Conservation (phyloP, 2,797 vertebrate species). For the Synanceia verrucosa region DNA sequence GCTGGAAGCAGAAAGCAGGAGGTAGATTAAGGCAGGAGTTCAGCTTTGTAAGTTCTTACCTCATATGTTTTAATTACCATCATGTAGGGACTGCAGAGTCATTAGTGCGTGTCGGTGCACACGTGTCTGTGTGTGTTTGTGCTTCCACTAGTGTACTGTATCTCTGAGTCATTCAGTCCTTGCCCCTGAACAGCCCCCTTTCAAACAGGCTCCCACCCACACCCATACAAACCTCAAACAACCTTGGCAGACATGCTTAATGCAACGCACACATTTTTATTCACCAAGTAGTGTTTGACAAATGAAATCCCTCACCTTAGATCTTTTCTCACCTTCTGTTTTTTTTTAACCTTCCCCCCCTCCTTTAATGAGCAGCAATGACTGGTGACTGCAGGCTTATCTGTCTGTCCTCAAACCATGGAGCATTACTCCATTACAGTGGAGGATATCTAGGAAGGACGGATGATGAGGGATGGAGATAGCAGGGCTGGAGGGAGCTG, state of each 20-base stretch:
- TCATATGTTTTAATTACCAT: constrained; percentile 40
- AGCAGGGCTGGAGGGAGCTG: constrained; percentile 29
- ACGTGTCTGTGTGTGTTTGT: background rate
- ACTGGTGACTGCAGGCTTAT: constrained; percentile 65
- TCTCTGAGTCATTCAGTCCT: constrained; percentile 32
- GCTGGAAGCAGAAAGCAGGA: constrained; percentile 8
- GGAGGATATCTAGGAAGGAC: constrained; percentile 55
- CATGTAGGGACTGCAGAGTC: constrained; percentile 14
- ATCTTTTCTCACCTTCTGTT: constrained; percentile 21
- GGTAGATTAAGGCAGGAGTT: constrained; percentile 23
- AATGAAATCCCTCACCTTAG: constrained; percentile 37
- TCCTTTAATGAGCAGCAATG: constrained; percentile 63
- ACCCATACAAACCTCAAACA: constrained; percentile 16
- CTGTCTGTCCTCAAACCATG: constrained; percentile 54
- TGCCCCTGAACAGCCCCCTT: constrained; percentile 11
- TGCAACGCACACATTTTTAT: background rate
- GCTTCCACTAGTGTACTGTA: constrained; percentile 28
- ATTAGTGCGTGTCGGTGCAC: background rate
- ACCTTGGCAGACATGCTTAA: constrained; percentile 2
- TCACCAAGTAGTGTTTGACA: constrained; percentile 16
- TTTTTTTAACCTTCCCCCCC: constrained; percentile 1
- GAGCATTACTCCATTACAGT: constrained; percentile 65
- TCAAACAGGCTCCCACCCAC: constrained; percentile 26
- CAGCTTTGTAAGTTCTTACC: constrained; percentile 17
- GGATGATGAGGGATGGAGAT: constrained; percentile 52